Evolutionary conservation across 2,113 vertebrate species (phyloP).

Genomic region (Gnathonemus longibarbis): DNA sequence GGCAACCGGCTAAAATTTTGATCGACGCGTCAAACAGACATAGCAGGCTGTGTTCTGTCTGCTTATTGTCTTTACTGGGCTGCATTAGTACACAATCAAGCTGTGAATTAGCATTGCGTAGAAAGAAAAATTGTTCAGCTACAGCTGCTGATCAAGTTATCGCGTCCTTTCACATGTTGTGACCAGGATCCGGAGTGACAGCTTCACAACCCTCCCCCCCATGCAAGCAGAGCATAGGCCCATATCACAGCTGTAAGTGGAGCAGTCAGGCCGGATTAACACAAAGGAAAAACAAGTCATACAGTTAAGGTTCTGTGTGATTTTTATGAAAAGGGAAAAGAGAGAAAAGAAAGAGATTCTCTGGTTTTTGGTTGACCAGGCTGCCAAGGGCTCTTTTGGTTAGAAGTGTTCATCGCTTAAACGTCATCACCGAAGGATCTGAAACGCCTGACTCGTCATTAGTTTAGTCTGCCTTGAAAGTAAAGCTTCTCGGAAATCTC

Average conservation of each 20-base stretch:
- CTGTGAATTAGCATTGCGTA: background rate
- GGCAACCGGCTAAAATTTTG: background rate
- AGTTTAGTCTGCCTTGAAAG: background rate
- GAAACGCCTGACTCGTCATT: background rate
- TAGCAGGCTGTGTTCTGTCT: background rate
- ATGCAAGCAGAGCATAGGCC: background rate
- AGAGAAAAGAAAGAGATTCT: background rate
- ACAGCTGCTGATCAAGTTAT: background rate
- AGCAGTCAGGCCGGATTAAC: background rate
- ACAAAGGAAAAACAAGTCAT: background rate
- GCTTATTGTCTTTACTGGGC: background rate
- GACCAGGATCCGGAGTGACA: background rate
- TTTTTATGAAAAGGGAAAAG: background rate
- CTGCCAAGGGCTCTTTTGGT: background rate
- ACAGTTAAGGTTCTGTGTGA: background rate
- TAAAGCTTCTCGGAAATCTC: background rate
- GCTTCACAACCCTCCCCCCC: background rate
- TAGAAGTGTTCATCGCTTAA: background rate
- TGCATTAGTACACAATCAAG: background rate
- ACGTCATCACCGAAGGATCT: background rate
- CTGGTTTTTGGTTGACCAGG: background rate
- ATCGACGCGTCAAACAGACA: background rate
- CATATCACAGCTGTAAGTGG: background rate
- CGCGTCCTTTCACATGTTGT: background rate
- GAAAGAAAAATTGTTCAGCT: background rate